A percentile compares a stretch with the other conserved stretches of the same genome.
Conservation (phyloP, 2,113 vertebrate species). For the Salvelinus namaycush region DNA sequence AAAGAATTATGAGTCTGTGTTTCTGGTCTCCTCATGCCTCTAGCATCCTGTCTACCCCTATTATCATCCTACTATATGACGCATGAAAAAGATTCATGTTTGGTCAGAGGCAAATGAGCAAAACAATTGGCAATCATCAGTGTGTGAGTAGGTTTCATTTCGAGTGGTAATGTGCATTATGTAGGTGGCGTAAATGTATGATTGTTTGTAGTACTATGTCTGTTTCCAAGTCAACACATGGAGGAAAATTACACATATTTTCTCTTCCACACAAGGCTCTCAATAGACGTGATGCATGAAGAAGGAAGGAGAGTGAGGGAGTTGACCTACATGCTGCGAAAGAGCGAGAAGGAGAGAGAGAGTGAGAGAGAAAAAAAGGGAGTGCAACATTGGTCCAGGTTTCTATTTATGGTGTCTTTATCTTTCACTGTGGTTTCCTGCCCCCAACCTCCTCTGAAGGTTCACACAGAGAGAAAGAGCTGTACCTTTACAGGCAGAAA, state of each 20-base stretch:
- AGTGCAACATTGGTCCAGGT: neutral
- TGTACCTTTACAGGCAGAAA: conserved; percentile 30
- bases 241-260: conserved; percentile 57
- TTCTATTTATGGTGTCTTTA: conserved; percentile 71
- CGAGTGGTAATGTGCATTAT: neutral
- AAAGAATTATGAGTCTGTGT: conserved; percentile 16
- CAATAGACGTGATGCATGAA: conserved; percentile 50
- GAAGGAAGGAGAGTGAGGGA: conserved; percentile 16
- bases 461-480: conserved; percentile 27
- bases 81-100: conserved; percentile 19
- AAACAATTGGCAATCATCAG: conserved; percentile 25
- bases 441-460: conserved; percentile 45
- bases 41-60: conserved; percentile 31
- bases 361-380: neutral
- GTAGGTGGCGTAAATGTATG: no score
- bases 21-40: conserved; percentile 18
- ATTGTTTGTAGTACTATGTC: no score
- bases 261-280: conserved; percentile 41
- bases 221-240: conserved; percentile 28
- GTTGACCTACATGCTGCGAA: conserved; percentile 15
- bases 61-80: conserved; percentile 6
- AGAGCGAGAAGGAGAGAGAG: conserved; percentile 31
- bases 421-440: conserved; percentile 62
- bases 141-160: neutral
- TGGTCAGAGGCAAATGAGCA: conserved; percentile 23